phyloP scores from a whole-genome alignment of 2,797 vertebrate genomes.

The Xenopus petersii region DNA sequence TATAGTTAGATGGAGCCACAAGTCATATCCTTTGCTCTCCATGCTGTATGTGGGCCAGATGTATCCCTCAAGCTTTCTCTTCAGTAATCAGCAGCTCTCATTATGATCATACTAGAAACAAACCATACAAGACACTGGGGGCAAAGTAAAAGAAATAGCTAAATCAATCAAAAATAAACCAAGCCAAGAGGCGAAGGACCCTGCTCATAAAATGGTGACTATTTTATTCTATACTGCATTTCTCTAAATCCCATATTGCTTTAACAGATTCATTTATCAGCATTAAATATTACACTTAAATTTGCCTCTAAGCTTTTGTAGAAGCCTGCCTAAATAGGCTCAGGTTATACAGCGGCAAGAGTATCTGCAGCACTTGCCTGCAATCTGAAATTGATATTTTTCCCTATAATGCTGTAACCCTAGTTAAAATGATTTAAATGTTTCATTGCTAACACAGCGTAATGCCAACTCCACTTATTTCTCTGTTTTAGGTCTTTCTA shows the following conservation, averaged over 20 bases:
- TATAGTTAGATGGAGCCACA: too few relatives aligned
- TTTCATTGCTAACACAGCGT: constrained; percentile 15
- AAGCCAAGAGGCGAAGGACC: too few relatives aligned
- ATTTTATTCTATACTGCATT: not conserved
- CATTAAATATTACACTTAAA: not conserved
- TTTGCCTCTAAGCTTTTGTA: not conserved
- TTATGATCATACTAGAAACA: too few relatives aligned
- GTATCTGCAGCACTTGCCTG: constrained; percentile 1
- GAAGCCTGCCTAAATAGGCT: not conserved
- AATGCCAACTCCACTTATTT: constrained; percentile 22
- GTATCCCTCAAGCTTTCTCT: too few relatives aligned
- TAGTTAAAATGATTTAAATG: constrained; percentile 36
- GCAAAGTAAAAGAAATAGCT: too few relatives aligned
- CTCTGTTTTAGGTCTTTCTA: constrained; percentile 24
- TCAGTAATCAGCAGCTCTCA: too few relatives aligned
- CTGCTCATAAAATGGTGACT: too few relatives aligned
- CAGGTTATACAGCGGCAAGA: not conserved
- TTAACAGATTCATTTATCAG: not conserved
- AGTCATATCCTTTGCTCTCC: too few relatives aligned
- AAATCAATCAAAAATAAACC: not conserved
- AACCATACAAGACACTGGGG: too few relatives aligned
- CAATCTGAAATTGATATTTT: constrained; percentile 35
- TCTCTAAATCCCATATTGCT: not conserved
- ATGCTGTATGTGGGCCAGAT: too few relatives aligned
- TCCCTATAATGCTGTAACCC: not conserved